Percentiles rank a stretch among this genome's conserved stretches.
Conservation (phyloP, 1,140 invertebrate species). For the Chironomus striatipennis region DNA sequence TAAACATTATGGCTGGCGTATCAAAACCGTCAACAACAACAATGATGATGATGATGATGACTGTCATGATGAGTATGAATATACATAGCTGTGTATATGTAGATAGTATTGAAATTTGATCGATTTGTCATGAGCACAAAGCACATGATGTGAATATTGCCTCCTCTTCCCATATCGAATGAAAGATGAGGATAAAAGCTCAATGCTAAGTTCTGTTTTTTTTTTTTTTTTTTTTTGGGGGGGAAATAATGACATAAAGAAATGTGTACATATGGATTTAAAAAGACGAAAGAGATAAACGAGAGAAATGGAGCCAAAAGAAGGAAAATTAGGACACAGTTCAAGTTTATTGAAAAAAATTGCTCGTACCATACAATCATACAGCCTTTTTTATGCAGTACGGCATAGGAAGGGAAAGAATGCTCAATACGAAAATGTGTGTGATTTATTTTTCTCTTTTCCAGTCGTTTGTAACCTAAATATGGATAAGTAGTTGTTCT, state of each 20-base stretch:
- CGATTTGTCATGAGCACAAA: background rate
- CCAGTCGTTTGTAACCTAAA: background rate
- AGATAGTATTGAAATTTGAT: background rate
- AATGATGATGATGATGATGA: too few relatives aligned
- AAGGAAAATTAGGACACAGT: background rate
- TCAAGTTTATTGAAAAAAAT: background rate
- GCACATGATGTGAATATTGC: background rate
- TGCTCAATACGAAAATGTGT: background rate
- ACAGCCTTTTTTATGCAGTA: too few relatives aligned
- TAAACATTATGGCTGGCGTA: too few relatives aligned
- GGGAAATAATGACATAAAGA: background rate
- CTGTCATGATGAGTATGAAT: too few relatives aligned
- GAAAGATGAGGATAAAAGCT: too few relatives aligned
- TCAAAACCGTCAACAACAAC: too few relatives aligned
- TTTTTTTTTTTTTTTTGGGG: background rate
- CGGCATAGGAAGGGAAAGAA: too few relatives aligned
- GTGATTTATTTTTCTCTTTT: background rate
- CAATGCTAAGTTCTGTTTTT: background rate
- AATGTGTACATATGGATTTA: too few relatives aligned
- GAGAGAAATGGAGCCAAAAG: background rate
- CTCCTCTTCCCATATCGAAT: too few relatives aligned
- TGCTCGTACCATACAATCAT: too few relatives aligned
- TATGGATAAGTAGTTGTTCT: conserved; percentile 2
- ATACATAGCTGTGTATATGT: too few relatives aligned
- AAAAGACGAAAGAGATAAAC: too few relatives aligned